A percentile compares a stretch with the other conserved stretches of the same genome.
Conservation (phyloP, 2,888 invertebrate genomes). For the Coelinius sp. region DNA sequence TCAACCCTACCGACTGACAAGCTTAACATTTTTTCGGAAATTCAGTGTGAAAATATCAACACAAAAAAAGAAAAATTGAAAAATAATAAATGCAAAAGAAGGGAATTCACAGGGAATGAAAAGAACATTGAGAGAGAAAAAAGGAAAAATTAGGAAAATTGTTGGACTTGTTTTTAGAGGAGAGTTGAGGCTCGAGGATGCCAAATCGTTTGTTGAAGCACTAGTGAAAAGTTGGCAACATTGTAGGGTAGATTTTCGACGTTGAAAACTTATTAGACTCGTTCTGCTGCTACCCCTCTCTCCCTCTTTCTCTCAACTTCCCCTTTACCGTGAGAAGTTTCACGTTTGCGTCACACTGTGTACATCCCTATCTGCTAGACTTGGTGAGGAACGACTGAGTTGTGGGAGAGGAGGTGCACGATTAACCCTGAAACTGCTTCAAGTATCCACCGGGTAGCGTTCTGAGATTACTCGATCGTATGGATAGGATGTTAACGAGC, state of each 20-base stretch:
- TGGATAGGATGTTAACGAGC: constrained; percentile 30
- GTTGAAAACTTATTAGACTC: constrained; percentile 29
- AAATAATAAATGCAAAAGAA: not conserved
- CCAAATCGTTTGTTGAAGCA: not conserved
- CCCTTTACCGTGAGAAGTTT: not conserved
- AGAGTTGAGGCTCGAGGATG: not conserved
- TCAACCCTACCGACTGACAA: constrained; percentile 2
- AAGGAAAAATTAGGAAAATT: not conserved
- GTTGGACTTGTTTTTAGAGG: too few species aligned
- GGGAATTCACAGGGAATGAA: not conserved
- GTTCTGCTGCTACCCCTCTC: constrained; percentile 1
- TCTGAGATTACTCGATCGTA: constrained; percentile 15
- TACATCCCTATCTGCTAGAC: not conserved
- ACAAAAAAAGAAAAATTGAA: not conserved
- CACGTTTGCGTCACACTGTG: constrained; percentile 9
- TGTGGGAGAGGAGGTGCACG: not conserved
- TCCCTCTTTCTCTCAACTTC: not conserved
- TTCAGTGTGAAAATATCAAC: constrained; percentile 7
- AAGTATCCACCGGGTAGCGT: constrained; percentile 6
- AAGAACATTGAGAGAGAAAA: not conserved
- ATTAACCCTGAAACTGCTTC: constrained; percentile 34
- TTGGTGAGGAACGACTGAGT: not conserved
- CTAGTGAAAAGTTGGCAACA: constrained; percentile 1
- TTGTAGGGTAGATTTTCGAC: not conserved
- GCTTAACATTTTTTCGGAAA: not conserved